A percentile compares a stretch with the other conserved stretches of the same genome.
Evolutionary conservation across 2,888 invertebrate species (phyloP).

Genomic region (Drosophila acutilabella): DNA sequence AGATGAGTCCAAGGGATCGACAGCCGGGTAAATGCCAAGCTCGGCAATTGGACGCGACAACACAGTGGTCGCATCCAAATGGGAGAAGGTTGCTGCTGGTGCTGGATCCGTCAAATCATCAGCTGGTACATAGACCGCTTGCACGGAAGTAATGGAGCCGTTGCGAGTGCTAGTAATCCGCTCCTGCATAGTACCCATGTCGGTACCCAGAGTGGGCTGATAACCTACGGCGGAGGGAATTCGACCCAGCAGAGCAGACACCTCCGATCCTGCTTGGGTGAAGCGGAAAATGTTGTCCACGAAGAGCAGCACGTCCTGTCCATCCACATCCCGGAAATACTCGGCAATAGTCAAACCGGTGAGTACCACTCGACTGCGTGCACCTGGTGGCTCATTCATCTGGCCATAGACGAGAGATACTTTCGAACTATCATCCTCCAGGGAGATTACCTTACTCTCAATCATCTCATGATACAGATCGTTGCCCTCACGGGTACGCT

Average conservation of each 20-base stretch:
- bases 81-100: slow-evolving; percentile 97
- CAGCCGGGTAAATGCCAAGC: slow-evolving; percentile 97
- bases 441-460: slow-evolving; percentile 95
- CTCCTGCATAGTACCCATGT: slow-evolving; percentile 99
- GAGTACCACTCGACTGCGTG: slow-evolving; percentile 96
- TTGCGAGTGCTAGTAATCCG: slow-evolving; percentile 86
- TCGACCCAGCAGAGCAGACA: slow-evolving; percentile 96
- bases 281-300: slow-evolving; percentile 99
- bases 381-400: slow-evolving; percentile 99
- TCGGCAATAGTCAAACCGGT: slow-evolving; percentile 97
- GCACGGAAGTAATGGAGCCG: slow-evolving; percentile 98
- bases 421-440: slow-evolving; percentile 95
- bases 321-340: slow-evolving; percentile 97
- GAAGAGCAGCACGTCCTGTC: slow-evolving; percentile 97
- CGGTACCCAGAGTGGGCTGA: slow-evolving; percentile 97
- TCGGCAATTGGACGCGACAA: slow-evolving; percentile 97
- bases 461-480: slow-evolving; percentile 99
- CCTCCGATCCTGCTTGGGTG: slow-evolving; percentile 96
- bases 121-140: slow-evolving; percentile 98
- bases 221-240: slow-evolving; percentile 98
- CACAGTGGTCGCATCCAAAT: slow-evolving; percentile 98
- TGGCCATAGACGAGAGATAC: slow-evolving; percentile 97
- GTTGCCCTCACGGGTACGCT: slow-evolving; percentile 97
- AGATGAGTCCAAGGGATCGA: slow-evolving; percentile 97
- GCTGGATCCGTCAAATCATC: slow-evolving; percentile 98